Conservation (phyloP, 2,888 invertebrate genomes). For the Branchellion lobata region DNA sequence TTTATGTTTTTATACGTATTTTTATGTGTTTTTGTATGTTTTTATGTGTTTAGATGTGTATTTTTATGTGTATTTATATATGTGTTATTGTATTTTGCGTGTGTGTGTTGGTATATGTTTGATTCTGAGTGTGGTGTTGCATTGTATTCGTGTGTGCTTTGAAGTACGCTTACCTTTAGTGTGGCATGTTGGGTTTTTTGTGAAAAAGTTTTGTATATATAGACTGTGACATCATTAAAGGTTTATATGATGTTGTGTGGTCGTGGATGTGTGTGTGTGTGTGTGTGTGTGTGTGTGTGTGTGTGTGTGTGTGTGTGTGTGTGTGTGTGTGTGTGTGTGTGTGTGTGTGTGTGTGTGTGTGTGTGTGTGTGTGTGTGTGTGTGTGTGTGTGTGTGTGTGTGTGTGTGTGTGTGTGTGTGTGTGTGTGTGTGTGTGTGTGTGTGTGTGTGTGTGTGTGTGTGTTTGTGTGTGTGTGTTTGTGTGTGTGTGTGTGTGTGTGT, state of each 20-base stretch:
- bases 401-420: constrained; percentile 16
- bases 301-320: constrained; percentile 30
- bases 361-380: constrained; percentile 10
- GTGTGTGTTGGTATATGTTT: constrained; percentile 23
- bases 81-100: constrained; percentile 16
- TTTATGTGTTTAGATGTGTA: too few relatives aligned
- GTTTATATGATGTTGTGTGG: constrained; percentile 6
- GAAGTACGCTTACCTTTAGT: too few relatives aligned
- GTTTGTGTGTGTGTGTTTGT: constrained; percentile 27
- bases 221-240: neutral
- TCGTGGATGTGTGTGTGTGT: constrained; percentile 32
- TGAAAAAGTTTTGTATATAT: too few relatives aligned
- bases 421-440: neutral
- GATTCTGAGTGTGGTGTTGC: constrained; percentile 1
- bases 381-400: constrained; percentile 26
- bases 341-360: constrained; percentile 33
- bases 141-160: constrained; percentile 12
- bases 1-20: too few relatives aligned
- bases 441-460: constrained; percentile 30
- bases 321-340: constrained; percentile 30
- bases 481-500: neutral
- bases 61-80: too few relatives aligned
- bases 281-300: constrained; percentile 22
- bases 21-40: too few relatives aligned
- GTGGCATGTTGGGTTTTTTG: too few relatives aligned